Evolutionary conservation across 92 coral and sea anemone genomes (phyloP), one percentile per base, ranked within the genome.

Genomic region (Epizoanthus ramosus): DNA sequence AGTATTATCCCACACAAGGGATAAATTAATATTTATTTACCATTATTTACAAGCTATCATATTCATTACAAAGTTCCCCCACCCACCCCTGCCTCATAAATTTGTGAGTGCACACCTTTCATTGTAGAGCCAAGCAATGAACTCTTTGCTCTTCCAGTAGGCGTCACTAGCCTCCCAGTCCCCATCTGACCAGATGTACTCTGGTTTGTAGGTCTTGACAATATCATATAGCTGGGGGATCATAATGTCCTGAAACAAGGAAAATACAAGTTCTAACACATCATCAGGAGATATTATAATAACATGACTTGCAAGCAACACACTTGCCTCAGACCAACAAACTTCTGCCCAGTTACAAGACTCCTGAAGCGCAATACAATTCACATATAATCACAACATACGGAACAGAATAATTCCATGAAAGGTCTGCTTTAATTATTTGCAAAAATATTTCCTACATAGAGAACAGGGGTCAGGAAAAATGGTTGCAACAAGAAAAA

Each of bases 141-240:
- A 92, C 39, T 89, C 88, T 37, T 63, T 84, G 19, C 93, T 90
- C n/a, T 81, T 79, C 88, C 89, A 92, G 85, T 92, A 92, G 1
- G 81, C 86, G 82, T 85, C 87, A 6, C 52, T 53, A 0, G 93
- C 92, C 57, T 72, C 86, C 90, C 91, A 84, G 71, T 92, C 96
- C 9, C 96, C 96, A 79, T 92, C 96, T 2, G 96, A 84, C 90
- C 90, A 92, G 54, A 92, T 67, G 56, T 92, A 92, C 45, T 92
- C 93, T 18, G 96, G 96, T 54, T 82, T 85, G 85, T 89, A 92
- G 24, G 58, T 73, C 56, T 85, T 87, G 41, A 92, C 86, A 59
- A 92, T 86, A 47, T 92, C 96, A 71, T 77, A 85, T 25, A 92
- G 53, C 65, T 92, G 88, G 21, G 96, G 96, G 16, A 18, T 18